These are phyloP conservation scores for Coptodon bakossiorum DNA, from an alignment of 2,113 vertebrate genomes.

Conservation along the genomic window DNA sequence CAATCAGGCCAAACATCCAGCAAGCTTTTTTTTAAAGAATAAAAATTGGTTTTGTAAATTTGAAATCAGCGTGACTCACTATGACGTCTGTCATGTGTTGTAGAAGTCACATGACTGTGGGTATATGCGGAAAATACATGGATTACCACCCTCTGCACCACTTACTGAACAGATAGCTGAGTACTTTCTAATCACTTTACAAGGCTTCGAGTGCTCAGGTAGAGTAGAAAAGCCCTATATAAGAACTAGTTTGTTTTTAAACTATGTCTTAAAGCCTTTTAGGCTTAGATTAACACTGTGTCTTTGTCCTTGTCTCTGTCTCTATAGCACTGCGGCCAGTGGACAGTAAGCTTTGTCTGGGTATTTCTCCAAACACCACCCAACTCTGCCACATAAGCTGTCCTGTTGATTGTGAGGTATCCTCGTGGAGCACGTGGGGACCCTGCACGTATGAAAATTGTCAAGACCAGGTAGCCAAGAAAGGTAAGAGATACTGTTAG, in stretches of 20 bases:
- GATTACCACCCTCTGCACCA: background rate
- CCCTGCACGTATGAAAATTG: constrained; percentile 94
- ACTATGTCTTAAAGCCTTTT: background rate
- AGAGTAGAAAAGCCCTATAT: background rate
- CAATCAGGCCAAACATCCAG: background rate
- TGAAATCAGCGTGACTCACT: background rate
- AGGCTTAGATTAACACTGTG: accelerated
- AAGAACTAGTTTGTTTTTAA: background rate
- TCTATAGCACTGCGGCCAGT: constrained; percentile 83
- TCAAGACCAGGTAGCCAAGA: constrained; percentile 86
- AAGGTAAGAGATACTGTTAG: constrained; percentile 71
- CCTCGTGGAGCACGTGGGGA: constrained; percentile 91
- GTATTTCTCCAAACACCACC: constrained; percentile 79
- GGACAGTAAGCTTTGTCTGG: constrained; percentile 78
- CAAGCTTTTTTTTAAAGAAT: background rate
- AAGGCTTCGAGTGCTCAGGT: background rate
- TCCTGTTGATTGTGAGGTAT: constrained; percentile 88
- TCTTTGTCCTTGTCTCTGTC: background rate
- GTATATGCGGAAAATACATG: background rate
- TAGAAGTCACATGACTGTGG: background rate
- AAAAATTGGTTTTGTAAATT: background rate
- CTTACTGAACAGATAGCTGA: background rate
- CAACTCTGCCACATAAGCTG: constrained; percentile 92
- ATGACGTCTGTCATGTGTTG: background rate
- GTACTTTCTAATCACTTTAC: background rate